Conservation (phyloP, 2,888 invertebrate genomes). For the Lathronympha strigana region DNA sequence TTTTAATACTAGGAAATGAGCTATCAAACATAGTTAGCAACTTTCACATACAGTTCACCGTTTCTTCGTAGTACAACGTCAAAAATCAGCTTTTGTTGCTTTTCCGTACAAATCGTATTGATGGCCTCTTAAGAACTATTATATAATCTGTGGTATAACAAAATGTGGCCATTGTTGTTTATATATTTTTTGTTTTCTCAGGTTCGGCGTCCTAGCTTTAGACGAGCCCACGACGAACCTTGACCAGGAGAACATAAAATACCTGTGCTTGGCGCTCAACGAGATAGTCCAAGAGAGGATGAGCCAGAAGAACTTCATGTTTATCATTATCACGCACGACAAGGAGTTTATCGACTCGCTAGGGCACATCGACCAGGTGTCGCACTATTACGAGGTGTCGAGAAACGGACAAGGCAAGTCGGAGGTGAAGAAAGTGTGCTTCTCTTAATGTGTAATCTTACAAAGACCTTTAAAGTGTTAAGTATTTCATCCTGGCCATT, state of each 20-base stretch:
- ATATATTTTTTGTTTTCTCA: too few relatives aligned
- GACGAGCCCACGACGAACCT: slow-evolving; percentile 99
- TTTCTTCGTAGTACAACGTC: too few relatives aligned
- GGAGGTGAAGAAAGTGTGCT: slow-evolving; percentile 76
- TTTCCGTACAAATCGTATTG: too few relatives aligned
- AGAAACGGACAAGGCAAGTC: slow-evolving; percentile 86
- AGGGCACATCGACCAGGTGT: slow-evolving; percentile 88
- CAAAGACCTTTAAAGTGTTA: neutral
- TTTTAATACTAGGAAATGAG: too few relatives aligned
- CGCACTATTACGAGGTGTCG: slow-evolving; percentile 87
- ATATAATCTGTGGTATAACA: too few relatives aligned
- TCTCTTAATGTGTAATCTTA: slow-evolving; percentile 56
- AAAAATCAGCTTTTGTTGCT: too few relatives aligned
- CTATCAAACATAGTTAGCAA: too few relatives aligned
- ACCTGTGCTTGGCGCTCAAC: slow-evolving; percentile 90
- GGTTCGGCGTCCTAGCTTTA: slow-evolving; percentile 97
- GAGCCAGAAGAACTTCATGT: slow-evolving; percentile 92
- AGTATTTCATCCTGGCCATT: neutral
- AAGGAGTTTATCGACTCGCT: slow-evolving; percentile 94
- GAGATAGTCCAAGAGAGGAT: slow-evolving; percentile 87
- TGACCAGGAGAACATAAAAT: slow-evolving; percentile 94
- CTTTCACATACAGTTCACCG: too few relatives aligned
- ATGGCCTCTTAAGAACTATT: too few relatives aligned
- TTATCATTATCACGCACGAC: slow-evolving; percentile 98
- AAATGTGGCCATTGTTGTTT: too few relatives aligned